phyloP scores from a whole-genome alignment of 2,888 invertebrate species.

The Lymantria monacha region DNA sequence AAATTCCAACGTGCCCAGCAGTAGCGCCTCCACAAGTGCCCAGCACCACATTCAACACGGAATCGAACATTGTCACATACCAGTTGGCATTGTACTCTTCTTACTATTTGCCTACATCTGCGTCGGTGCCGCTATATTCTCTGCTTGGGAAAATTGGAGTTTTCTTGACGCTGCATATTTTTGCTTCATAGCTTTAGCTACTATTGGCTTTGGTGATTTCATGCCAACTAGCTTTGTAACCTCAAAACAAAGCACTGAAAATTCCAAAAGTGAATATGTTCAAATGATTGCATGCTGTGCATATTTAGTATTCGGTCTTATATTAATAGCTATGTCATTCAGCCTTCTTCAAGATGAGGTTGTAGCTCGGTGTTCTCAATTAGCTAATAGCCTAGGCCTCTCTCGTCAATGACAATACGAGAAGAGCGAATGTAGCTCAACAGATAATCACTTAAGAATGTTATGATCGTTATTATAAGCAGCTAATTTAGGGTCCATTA shows the following conservation, averaged over 20 bases:
- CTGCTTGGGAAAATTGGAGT: constrained; percentile 91
- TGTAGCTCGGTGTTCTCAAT: constrained; percentile 86
- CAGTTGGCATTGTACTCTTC: constrained; percentile 82
- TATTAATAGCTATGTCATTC: constrained; percentile 92
- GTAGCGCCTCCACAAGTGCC: constrained; percentile 57
- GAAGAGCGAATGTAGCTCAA: constrained; percentile 75
- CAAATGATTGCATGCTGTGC: constrained; percentile 91
- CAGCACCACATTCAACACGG: constrained; percentile 57
- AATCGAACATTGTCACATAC: constrained; percentile 71
- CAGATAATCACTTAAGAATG: constrained; percentile 72
- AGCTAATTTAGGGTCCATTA: constrained; percentile 41
- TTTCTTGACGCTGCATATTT: constrained; percentile 92
- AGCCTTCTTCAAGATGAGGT: constrained; percentile 92
- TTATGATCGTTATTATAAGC: constrained; percentile 76
- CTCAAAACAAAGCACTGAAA: constrained; percentile 67
- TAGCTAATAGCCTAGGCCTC: constrained; percentile 87
- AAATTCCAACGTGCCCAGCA: constrained; percentile 64
- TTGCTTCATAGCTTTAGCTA: constrained; percentile 92
- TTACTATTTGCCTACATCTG: constrained; percentile 88
- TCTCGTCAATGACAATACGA: constrained; percentile 83
- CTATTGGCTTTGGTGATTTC: constrained; percentile 91
- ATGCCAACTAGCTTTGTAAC: constrained; percentile 83
- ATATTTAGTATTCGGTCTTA: constrained; percentile 89
- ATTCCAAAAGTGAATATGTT: constrained; percentile 81
- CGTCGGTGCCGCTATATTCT: constrained; percentile 89